Conservation (phyloP, 1,140 invertebrate species). For the Drosophila auraria region DNA sequence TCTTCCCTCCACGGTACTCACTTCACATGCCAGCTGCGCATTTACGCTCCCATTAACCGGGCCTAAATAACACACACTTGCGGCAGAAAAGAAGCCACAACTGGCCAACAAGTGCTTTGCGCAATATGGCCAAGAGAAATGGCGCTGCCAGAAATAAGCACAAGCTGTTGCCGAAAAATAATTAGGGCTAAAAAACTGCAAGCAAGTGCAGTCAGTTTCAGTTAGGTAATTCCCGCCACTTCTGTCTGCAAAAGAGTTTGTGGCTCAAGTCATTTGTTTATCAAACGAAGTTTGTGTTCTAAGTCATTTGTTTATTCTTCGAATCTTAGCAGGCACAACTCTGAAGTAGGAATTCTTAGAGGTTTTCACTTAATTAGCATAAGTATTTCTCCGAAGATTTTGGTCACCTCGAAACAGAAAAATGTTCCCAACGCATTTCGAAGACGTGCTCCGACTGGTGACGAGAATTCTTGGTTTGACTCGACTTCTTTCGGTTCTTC, state of each 20-base stretch:
- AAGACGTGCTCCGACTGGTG: conserved; percentile 66
- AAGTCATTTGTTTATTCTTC: conserved; percentile 53
- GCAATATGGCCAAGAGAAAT: conserved; percentile 68
- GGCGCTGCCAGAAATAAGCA: conserved; percentile 29
- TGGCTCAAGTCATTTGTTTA: conserved; percentile 50
- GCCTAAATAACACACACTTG: conserved; percentile 61
- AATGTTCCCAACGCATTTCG: conserved; percentile 59
- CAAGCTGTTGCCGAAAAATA: conserved; percentile 47
- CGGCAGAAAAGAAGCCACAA: conserved; percentile 27
- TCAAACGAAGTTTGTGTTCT: conserved; percentile 49
- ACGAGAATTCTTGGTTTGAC: conserved; percentile 47
- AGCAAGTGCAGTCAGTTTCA: conserved; percentile 25
- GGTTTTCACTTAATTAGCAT: conserved; percentile 66
- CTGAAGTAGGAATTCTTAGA: conserved; percentile 9
- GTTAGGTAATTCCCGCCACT: conserved; percentile 1
- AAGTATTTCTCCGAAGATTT: conserved; percentile 68
- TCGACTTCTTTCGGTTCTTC: conserved; percentile 34
- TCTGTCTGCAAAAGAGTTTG: conserved; percentile 38
- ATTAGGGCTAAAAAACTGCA: conserved; percentile 50
- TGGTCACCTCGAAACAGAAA: conserved; percentile 40
- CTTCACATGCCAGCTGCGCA: conserved; percentile 79
- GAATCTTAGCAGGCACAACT: conserved; percentile 24
- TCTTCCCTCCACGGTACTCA: conserved; percentile 49
- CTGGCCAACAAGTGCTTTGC: conserved; percentile 71
- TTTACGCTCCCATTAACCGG: conserved; percentile 81